These are phyloP conservation scores for Cotesia congregata DNA, from an alignment of 2,888 invertebrate species.

Conservation along the genomic window DNA sequence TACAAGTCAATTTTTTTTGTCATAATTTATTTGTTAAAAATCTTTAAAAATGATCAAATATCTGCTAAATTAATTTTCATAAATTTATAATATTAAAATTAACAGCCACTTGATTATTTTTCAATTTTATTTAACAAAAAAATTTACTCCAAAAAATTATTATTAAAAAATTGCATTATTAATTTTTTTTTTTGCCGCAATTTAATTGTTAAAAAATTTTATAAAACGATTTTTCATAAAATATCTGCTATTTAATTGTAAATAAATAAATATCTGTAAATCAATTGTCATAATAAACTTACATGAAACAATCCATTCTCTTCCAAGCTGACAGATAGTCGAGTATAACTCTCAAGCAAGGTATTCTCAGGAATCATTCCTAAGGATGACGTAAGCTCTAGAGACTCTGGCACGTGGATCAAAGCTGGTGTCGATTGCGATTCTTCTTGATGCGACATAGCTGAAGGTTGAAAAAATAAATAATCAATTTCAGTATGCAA, in stretches of 20 bases:
- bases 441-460: constrained; percentile 88
- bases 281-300: constrained; percentile 40
- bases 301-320: constrained; percentile 84
- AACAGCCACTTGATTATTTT: no score
- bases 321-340: constrained; percentile 89
- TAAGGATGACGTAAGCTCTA: constrained; percentile 76
- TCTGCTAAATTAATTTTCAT: no score
- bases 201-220: no score
- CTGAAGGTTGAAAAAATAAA: constrained; percentile 68
- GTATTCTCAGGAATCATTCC: constrained; percentile 91
- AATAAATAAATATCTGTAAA: background rate
- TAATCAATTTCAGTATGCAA: background rate
- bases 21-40: no score
- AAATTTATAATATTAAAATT: no score
- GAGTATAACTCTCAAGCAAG: constrained; percentile 86
- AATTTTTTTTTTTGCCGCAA: no score
- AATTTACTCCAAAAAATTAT: no score
- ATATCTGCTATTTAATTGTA: no score
- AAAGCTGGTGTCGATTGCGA: constrained; percentile 91
- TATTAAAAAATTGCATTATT: no score
- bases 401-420: constrained; percentile 77
- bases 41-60: no score
- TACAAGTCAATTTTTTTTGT: no score
- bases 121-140: no score
- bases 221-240: background rate